Evolutionary conservation across 1,140 invertebrate genomes (phyloP).

Genomic region (Drosophila azteca): DNA sequence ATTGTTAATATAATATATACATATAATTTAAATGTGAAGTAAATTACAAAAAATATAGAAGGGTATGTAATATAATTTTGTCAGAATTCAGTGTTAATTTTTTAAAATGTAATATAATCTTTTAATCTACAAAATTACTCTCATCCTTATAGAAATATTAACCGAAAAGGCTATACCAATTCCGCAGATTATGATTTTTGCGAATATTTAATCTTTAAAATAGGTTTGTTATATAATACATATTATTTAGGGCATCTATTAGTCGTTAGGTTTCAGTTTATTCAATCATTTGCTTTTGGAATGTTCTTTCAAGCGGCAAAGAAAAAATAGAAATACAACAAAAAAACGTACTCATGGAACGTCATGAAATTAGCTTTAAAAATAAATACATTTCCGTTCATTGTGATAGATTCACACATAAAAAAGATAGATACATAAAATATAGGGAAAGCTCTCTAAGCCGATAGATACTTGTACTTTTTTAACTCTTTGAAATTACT

Average conservation of each 20-base stretch:
- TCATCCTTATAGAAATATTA: neutral
- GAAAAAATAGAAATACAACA: slow-evolving; percentile 33
- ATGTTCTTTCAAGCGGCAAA: slow-evolving; percentile 27
- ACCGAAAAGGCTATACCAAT: no score
- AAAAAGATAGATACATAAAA: neutral
- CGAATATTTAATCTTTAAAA: no score
- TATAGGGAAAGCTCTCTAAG: no score
- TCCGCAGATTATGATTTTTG: no score
- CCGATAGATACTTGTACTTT: no score
- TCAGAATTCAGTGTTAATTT: no score
- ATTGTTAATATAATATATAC: neutral
- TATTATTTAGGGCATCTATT: slow-evolving; percentile 14
- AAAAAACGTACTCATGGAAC: slow-evolving; percentile 25
- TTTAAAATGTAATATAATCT: neutral
- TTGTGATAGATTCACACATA: slow-evolving; percentile 1
- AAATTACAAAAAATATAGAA: neutral
- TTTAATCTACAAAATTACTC: no score
- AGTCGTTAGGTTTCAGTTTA: slow-evolving; percentile 13
- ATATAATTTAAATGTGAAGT: neutral
- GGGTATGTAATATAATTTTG: neutral
- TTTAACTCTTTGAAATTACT: no score
- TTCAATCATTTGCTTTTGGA: slow-evolving; percentile 19
- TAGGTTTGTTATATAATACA: no score
- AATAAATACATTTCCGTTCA: slow-evolving; percentile 21
- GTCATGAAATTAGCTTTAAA: slow-evolving; percentile 47